phyloP scores from a whole-genome alignment of 2,888 invertebrate species.

The Oscheius sp. region DNA sequence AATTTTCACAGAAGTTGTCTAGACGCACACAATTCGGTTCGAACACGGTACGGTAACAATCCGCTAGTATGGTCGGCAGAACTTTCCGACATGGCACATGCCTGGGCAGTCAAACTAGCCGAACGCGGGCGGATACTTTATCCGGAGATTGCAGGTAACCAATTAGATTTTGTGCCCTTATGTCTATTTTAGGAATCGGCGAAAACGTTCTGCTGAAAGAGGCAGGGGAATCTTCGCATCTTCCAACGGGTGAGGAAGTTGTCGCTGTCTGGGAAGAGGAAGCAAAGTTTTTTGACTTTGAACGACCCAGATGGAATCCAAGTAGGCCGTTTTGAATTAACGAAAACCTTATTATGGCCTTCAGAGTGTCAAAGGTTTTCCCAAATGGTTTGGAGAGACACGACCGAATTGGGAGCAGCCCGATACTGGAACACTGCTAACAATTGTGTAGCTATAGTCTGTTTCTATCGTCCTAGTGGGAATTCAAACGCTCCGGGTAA shows the following conservation, averaged over 20 bases:
- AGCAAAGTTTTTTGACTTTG: constrained; percentile 69
- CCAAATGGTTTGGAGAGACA: constrained; percentile 72
- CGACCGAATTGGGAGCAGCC: constrained; percentile 55
- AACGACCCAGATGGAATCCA: constrained; percentile 67
- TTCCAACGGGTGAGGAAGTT: constrained; percentile 72
- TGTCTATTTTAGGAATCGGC: constrained; percentile 62
- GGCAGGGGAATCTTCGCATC: constrained; percentile 63
- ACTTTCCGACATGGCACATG: constrained; percentile 70
- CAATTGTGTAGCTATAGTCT: constrained; percentile 71
- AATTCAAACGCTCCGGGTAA: constrained; percentile 71
- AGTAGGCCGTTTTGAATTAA: constrained; percentile 51
- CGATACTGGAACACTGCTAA: constrained; percentile 70
- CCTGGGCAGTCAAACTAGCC: constrained; percentile 71
- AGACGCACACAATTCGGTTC: constrained; percentile 69
- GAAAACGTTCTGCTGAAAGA: constrained; percentile 68
- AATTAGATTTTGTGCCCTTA: neutral
- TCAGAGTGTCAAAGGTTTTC: constrained; percentile 72
- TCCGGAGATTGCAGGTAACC: constrained; percentile 70
- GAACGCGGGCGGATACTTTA: constrained; percentile 70
- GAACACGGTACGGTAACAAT: constrained; percentile 62
- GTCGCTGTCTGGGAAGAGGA: constrained; percentile 69
- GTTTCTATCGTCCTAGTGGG: constrained; percentile 72
- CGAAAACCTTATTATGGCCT: constrained; percentile 32
- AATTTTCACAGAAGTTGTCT: constrained; percentile 72
- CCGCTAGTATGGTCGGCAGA: constrained; percentile 70